Conservation (phyloP, 2,888 invertebrate genomes). For the Syrista parreyssii region DNA sequence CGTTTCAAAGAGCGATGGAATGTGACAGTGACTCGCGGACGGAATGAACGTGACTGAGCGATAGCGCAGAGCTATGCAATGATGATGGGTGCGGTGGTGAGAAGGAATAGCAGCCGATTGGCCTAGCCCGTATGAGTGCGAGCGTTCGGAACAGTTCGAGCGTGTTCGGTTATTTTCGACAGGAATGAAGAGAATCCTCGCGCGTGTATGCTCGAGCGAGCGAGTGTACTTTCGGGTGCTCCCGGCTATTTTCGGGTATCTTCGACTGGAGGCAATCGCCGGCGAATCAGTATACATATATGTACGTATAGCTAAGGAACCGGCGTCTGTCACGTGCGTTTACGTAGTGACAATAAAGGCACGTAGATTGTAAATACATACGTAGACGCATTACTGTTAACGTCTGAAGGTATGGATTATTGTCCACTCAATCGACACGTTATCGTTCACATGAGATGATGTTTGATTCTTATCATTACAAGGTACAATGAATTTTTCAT, state of each 20-base stretch:
- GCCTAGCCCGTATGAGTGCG: not conserved
- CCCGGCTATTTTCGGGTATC: not conserved
- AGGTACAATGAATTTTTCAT: not conserved
- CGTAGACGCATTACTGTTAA: not conserved
- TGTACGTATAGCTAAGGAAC: not conserved
- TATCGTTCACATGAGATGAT: not conserved
- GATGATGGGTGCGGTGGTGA: not conserved
- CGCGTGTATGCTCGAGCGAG: not conserved
- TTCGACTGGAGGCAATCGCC: not conserved
- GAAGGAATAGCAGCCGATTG: not conserved
- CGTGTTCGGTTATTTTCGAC: not conserved
- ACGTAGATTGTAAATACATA: too few species aligned
- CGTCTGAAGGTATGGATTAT: not conserved
- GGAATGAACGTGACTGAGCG: not conserved
- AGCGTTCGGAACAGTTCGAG: not conserved
- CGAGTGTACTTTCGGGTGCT: not conserved
- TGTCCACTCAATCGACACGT: not conserved
- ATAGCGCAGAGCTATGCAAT: not conserved
- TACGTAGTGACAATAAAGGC: too few species aligned
- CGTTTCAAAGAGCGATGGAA: not conserved
- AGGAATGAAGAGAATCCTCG: not conserved
- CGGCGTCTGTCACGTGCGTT: not conserved
- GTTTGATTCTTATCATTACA: not conserved
- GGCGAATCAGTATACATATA: not conserved
- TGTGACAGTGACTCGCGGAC: not conserved